Percentiles rank a stretch among this genome's conserved stretches.
Evolutionary conservation across 2,797 vertebrate genomes (phyloP).

Genomic region (Enteromius radiatus): DNA sequence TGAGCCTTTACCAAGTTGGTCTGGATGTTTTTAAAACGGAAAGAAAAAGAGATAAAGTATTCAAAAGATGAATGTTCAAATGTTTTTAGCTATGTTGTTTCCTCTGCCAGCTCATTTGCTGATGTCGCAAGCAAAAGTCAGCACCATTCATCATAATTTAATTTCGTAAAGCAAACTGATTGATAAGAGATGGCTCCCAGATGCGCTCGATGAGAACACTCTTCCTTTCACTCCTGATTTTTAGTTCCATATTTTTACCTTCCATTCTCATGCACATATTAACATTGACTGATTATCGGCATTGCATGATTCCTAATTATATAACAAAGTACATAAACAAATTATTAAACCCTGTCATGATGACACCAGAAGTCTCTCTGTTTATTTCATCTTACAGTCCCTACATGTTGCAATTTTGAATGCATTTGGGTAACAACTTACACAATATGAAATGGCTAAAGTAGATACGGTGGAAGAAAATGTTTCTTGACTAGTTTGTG

Average conservation of each 20-base stretch:
- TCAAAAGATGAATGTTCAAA: constrained; percentile 20
- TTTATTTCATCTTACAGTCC: constrained; percentile 46
- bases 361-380: constrained; percentile 63
- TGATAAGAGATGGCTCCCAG: constrained; percentile 68
- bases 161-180: constrained; percentile 73
- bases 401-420: constrained; percentile 59
- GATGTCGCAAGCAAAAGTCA: constrained; percentile 61
- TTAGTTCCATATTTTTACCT: constrained; percentile 1
- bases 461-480: constrained; percentile 85
- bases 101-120: constrained; percentile 72
- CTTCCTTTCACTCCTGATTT: background rate
- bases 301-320: constrained; percentile 17
- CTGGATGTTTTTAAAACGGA: background rate
- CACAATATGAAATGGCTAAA: constrained; percentile 62
- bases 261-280: constrained; percentile 10
- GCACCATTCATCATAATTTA: constrained; percentile 68
- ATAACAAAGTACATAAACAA: background rate
- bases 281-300: constrained; percentile 1
- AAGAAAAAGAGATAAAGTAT: constrained; percentile 1
- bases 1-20: background rate
- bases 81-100: constrained; percentile 57
- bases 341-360: constrained; percentile 1
- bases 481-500: constrained; percentile 83
- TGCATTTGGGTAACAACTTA: constrained; percentile 50
- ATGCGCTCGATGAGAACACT: constrained; percentile 66